These are phyloP conservation scores for Drosophila pallidifrons DNA, from an alignment of 1,140 invertebrate genomes.

Conservation along the genomic window DNA sequence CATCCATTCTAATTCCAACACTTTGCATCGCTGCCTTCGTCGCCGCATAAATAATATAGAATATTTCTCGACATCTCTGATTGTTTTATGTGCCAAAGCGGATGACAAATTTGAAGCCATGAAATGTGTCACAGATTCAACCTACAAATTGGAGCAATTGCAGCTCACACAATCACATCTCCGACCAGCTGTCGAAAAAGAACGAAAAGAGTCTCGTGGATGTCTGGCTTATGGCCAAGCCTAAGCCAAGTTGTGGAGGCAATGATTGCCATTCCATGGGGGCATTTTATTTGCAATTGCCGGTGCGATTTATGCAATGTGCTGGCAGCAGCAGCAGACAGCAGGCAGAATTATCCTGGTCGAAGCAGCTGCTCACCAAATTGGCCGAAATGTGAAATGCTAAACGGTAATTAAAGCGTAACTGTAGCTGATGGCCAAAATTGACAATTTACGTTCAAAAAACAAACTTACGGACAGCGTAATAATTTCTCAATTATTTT, in stretches of 20 bases:
- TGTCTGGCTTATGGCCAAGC: constrained; percentile 54
- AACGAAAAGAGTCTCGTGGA: background rate
- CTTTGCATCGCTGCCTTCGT: background rate
- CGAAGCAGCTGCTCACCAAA: constrained; percentile 42
- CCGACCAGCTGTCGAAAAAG: background rate
- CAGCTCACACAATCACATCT: background rate
- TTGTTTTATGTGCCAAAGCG: constrained; percentile 26
- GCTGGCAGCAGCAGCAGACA: constrained; percentile 43
- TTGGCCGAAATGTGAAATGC: constrained; percentile 60
- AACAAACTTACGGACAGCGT: constrained; percentile 57
- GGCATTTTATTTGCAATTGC: constrained; percentile 73
- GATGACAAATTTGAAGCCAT: constrained; percentile 44
- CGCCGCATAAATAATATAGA: constrained; percentile 17
- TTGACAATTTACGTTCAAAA: constrained; percentile 7
- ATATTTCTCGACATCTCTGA: constrained; percentile 17
- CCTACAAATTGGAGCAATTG: constrained; percentile 10
- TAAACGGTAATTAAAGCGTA: constrained; percentile 74
- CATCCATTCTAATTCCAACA: background rate
- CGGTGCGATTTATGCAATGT: constrained; percentile 72
- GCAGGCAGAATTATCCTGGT: constrained; percentile 7
- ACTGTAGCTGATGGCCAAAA: constrained; percentile 5
- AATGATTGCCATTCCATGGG: constrained; percentile 63
- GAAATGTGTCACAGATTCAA: constrained; percentile 42
- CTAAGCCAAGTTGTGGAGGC: constrained; percentile 22
- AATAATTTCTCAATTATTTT: constrained; percentile 79